Base-by-base conservation (phyloP, 2,888 invertebrate species). In the Ethmia dodecea region DNA sequence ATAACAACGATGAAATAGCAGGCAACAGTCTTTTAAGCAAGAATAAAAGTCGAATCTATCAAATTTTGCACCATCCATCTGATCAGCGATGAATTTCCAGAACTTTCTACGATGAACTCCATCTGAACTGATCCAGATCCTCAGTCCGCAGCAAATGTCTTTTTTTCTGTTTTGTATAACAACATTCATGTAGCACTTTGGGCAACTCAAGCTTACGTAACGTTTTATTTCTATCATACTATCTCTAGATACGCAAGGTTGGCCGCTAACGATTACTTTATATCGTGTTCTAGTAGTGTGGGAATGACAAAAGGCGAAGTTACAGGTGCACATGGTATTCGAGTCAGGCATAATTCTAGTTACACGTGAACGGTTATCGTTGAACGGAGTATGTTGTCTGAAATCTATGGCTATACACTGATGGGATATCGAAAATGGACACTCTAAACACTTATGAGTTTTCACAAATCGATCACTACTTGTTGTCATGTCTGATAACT, bases 381-480 rank as follows among this genome's bases (percentile, higher is more conserved):
- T 13, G 14, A 27, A 13, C 13, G 27, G 13, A 27, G 13, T 6
- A 27, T 5, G 5, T 13, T 13, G 27, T 5, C 11, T 13, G 27
- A 27, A 13, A 13, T 11, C 12, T 1, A 4, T 5, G 27, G 27
- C 13, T 13, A 27, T 9, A 13, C 27, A 22, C 12, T 24, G 24
- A 24, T 24, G 24, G 5, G 24, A n/a, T 24, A 24, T 24, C 24
- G 24, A 24, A n/a, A 24, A 31, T 22, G 5, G 12, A 13, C 31
- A 31, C 11, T 12, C n/a, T 32, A 12, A 9, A 25, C 32, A 32
- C 24, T 14, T 32, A 25, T 32, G 32, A 13, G 25, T 32, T 32
- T 32, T 32, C 32, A 24, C 13, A 14, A 32, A 25, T 12, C 32
- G 24, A 25, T 32, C 25, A 14, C 32, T 22, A 25, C 25, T 32